Evolutionary conservation across 1,140 invertebrate species (phyloP).

Genomic region (Leucophenga varia): DNA sequence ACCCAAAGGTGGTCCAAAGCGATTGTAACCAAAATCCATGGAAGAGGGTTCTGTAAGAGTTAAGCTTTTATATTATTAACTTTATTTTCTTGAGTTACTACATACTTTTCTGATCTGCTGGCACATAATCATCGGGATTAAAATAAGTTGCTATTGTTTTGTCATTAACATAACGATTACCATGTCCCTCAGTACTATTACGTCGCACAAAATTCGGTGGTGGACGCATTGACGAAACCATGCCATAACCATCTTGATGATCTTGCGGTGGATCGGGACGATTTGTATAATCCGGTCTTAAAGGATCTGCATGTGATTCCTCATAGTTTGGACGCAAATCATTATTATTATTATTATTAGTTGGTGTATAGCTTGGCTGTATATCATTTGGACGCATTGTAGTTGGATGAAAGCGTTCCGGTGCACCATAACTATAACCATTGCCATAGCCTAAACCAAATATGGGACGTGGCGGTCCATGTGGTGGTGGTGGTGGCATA

Average conservation of each 20-base stretch:
- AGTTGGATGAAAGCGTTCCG: conserved; percentile 42
- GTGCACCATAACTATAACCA: conserved; percentile 50
- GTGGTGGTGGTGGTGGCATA: conserved; percentile 6
- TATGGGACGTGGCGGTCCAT: conserved; percentile 40
- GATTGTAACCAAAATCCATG: too few relatives aligned
- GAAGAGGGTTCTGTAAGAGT: too few relatives aligned
- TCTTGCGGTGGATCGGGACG: conserved; percentile 40
- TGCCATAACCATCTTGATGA: conserved; percentile 22
- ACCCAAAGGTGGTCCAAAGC: too few relatives aligned
- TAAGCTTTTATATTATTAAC: too few relatives aligned
- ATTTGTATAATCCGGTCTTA: conserved; percentile 42
- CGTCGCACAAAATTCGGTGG: conserved; percentile 38
- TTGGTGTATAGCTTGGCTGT: conserved; percentile 30
- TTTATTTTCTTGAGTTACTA: too few relatives aligned
- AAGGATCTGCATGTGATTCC: conserved; percentile 24
- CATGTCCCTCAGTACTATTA: conserved; percentile 39
- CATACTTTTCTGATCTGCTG: conserved; percentile 13
- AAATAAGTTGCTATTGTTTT: conserved; percentile 53
- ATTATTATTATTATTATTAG: too few relatives aligned
- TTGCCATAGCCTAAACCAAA: conserved; percentile 51
- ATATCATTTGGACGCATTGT: conserved; percentile 28
- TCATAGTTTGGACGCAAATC: conserved; percentile 30
- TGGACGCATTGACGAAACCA: conserved; percentile 26
- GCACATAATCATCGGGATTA: conserved; percentile 51
- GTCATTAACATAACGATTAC: conserved; percentile 41